Evolutionary conservation across 2,113 vertebrate species (phyloP), one percentile per base, ranked within the genome.

Genomic region (Isichthys henryi): DNA sequence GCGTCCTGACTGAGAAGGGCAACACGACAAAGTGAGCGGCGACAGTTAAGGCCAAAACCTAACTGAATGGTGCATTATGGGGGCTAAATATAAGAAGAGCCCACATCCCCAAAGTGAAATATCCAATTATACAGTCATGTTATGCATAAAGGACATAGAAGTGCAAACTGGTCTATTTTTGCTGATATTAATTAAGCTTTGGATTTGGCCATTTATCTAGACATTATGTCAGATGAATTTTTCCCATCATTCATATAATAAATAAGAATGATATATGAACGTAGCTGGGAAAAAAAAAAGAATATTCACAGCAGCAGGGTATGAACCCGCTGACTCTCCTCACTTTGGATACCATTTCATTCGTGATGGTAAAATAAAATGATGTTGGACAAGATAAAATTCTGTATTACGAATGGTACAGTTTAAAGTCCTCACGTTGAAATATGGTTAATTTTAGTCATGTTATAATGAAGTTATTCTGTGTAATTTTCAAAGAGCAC

Each of bases 1-100:
- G 96, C 27, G 91, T 96, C 50, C 93, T 96, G 89, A 95, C 92
- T 0, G 96, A 96, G 90, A 91, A 93, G 80, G 94, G 94, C 58
- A 95, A 94, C 90, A 4, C 13, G 0, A 91, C 92, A 52, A 91
- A 3, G 96, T 97, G 91, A 95, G 95, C 91, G 21, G 49, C 3
- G 62, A 10, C 4, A 3, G 10, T 4, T 5, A 9, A 50, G 21
- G 21, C 50, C 23, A n/a, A 5, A 48, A 23, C 7, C 19, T 3
- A 6, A 39, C 35, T 85, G 21, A 31, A 27, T 31, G 27, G 66
- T 70, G 8, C 56, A 23, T 83, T 83, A 8, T 83, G 43, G 80
- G 43, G 43, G 80, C 53, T 3, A 31, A 10, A 50, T 48, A 31
- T 86, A 52, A n/a, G 1, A 86, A 2, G 3, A 35, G 11, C 3